Percentiles rank a stretch among this genome's conserved stretches.
phyloP scores from a whole-genome alignment of 2,888 invertebrate species.

The Drosophila mayaguana region DNA sequence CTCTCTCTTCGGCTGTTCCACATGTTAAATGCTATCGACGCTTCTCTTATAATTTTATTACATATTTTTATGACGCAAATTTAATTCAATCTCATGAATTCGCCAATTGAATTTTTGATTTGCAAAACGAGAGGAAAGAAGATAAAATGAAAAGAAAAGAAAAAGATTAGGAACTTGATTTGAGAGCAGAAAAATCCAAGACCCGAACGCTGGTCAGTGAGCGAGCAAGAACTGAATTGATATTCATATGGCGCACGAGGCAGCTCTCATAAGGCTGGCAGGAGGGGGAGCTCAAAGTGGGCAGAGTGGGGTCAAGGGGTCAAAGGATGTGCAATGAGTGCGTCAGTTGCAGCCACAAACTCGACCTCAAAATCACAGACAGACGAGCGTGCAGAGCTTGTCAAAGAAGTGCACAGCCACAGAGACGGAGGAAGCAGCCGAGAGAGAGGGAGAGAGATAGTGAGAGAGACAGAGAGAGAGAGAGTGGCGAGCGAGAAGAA shows the following conservation, averaged over 20 bases:
- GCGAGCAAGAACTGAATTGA: conserved; percentile 28
- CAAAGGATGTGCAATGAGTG: conserved; percentile 2
- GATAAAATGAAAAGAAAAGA: not conserved
- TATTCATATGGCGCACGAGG: conserved; percentile 56
- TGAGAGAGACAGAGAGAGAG: not conserved
- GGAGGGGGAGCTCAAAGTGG: not conserved
- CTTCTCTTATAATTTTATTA: conserved; percentile 19
- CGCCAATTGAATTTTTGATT: conserved; percentile 16
- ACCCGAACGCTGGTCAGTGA: conserved; percentile 5
- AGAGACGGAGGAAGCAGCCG: too few species aligned
- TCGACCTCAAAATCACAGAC: conserved; percentile 61
- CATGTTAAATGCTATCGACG: not conserved
- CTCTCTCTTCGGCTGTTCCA: not conserved
- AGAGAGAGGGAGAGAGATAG: not conserved
- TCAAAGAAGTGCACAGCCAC: conserved; percentile 14
- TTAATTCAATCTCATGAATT: conserved; percentile 31
- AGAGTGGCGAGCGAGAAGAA: not conserved
- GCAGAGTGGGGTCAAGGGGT: not conserved
- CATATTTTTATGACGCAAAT: conserved; percentile 33
- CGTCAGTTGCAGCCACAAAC: conserved; percentile 47
- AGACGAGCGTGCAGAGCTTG: conserved; percentile 49
- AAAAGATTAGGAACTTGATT: conserved; percentile 20
- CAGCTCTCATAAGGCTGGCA: conserved; percentile 10
- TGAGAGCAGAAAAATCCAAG: conserved; percentile 3
- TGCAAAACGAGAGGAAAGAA: not conserved